Base-by-base conservation (phyloP, 2,888 invertebrate genomes). In the Heteromurus nitidus region DNA sequence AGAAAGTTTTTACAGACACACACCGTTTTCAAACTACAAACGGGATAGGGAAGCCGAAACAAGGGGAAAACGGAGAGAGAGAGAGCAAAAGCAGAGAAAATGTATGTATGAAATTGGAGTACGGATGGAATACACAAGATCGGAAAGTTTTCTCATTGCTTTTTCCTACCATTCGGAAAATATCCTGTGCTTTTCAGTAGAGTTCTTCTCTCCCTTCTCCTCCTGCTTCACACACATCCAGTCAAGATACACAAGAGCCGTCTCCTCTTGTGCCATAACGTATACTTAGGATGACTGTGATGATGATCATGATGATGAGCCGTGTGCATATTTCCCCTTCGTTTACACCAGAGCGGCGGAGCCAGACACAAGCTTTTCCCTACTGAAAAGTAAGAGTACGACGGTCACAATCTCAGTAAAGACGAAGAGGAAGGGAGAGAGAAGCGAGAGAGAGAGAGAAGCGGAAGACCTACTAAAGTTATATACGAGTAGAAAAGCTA, bases 151-250 rank as follows among this genome's bases (percentile, higher is more conserved):
- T 67, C 28, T 67, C 75, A 55, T 42, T 75, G 67, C 75, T 58
- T 75, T 74, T 75, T 67, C 75, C 75, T 67, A 55, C 18, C 75
- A 75, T 75, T 75, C 75, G 75, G 75, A 55, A n/a, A 75, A 58
- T 36, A 75, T 67, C 65, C 75, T 53, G 65, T n/a, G 67, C 44
- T 67, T 74, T 36, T 50, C 11, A 42, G 72, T 62, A 47, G 72
- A 72, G 58, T 62, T 26, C 16, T 50, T 50, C 50, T 22, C 18
- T 62, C 20, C 28, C 28, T 62, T 36, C 42, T n/a, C n/a, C n/a
- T n/a, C n/a, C n/a, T n/a, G n/a, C n/a, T n/a, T 28, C 36, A n/a
- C 50, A 13, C n/a, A 28, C 58, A 62, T 73, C n/a, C 13, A 74
- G 53, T 65, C 36, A 72, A 62, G 31, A 62, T 20, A 24, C 20